Evolutionary conservation across 2,113 vertebrate genomes (phyloP).

Genomic region (Neoarius graeffei): DNA sequence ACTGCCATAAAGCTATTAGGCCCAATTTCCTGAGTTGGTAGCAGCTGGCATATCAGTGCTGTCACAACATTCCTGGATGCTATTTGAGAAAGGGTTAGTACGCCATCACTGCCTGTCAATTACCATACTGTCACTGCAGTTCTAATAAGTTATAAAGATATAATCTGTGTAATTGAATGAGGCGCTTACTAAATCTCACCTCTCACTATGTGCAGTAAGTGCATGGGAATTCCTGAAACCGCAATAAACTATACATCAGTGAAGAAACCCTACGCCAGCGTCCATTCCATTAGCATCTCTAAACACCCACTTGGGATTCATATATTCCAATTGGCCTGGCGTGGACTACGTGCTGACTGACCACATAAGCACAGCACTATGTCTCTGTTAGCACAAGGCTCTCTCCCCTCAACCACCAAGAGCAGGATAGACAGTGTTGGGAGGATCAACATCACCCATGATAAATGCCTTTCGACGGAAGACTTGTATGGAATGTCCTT

Average conservation of each 20-base stretch:
- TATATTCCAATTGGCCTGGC: slow-evolving; percentile 35
- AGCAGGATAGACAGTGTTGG: slow-evolving; percentile 64
- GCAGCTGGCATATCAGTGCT: slow-evolving; percentile 32
- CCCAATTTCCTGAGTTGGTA: not conserved
- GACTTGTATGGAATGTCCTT: slow-evolving; percentile 97
- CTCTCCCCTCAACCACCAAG: slow-evolving; percentile 35
- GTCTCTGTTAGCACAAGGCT: slow-evolving; percentile 76
- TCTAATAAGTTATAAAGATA: slow-evolving; percentile 21
- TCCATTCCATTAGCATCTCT: slow-evolving; percentile 43
- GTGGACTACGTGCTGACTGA: slow-evolving; percentile 55
- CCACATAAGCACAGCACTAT: slow-evolving; percentile 64
- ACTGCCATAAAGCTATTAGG: slow-evolving; percentile 26
- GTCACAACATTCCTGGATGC: slow-evolving; percentile 33
- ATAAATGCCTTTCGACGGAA: slow-evolving; percentile 96
- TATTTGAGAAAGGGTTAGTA: slow-evolving; percentile 32
- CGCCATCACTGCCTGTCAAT: slow-evolving; percentile 27
- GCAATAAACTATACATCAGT: slow-evolving; percentile 40
- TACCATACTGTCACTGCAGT: slow-evolving; percentile 22
- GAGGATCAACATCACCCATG: slow-evolving; percentile 92
- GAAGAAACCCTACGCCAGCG: not conserved
- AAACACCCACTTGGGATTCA: slow-evolving; percentile 43
- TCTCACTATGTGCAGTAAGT: slow-evolving; percentile 1
- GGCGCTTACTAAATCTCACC: slow-evolving; percentile 6
- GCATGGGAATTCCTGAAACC: slow-evolving; percentile 24
- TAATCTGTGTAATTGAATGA: slow-evolving; percentile 25